Base-by-base conservation (phyloP, 2,113 vertebrate genomes). In the Pedetes capensis region DNA sequence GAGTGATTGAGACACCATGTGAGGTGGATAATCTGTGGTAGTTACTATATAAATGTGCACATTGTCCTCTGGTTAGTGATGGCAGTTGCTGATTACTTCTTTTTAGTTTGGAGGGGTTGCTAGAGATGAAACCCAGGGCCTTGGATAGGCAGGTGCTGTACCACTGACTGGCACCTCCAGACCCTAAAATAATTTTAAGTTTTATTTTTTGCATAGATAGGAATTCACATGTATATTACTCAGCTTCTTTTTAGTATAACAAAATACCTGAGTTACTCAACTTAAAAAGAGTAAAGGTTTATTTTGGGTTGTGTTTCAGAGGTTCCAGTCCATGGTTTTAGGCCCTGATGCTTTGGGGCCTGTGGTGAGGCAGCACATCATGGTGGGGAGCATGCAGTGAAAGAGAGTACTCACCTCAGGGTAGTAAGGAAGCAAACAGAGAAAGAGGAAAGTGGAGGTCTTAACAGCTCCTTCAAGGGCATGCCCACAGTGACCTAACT, bases 141-240 rank as follows among this genome's bases (percentile, higher is more conserved):
- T 59, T 16, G 2, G 34, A 4, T 10, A 20, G 59, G 37, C 22
- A 66, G 32, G 3, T 64, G 20, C 32, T 63, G 37, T 63, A 29
- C 29, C 27, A 57, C 78, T 82, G 44, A 82, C 8, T 37, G 64
- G 14, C 3, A 49, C 25, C 47, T 12, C 61, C 47, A 27, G 29
- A 55, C 4, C 47, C 22, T 29, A 63, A n/a, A 29, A 78, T 53
- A n/a, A 55, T 89, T 79, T 13, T 37, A 74, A 57, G 18, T 59
- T 64, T 55, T 85, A 42, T 53, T 53, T 93, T 95, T 95, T 79
- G 18, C 83, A 61, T 87, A 66, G 37, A 14, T 76, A 61, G 32
- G 63, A 87, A 71, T 85, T 82, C 7, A 66, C 2, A 20, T 39
- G 5, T 79, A 27, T 37, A 34, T 55, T 55, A 53, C n/a, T n/a